Percentiles rank a stretch among this genome's conserved stretches.
These are phyloP conservation scores for Cryptosula pallasiana DNA, from an alignment of 2,888 invertebrate species.

Conservation along the genomic window DNA sequence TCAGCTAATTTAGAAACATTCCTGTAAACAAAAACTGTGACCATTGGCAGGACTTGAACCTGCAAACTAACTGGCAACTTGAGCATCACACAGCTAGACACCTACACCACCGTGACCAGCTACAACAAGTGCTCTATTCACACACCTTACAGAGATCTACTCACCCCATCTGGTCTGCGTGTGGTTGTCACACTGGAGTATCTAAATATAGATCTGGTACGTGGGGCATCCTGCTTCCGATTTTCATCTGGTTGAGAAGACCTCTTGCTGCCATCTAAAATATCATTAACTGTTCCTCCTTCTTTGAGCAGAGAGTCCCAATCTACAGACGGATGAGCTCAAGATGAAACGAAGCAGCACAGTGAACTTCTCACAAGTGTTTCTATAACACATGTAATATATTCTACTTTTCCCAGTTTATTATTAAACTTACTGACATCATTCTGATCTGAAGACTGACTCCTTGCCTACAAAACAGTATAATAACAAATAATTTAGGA, in stretches of 20 bases:
- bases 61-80: background rate
- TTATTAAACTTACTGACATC: too few species aligned
- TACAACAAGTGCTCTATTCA: too few species aligned
- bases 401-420: too few species aligned
- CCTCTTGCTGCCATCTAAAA: background rate
- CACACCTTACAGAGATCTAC: background rate
- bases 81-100: background rate
- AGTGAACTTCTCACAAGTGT: too few species aligned
- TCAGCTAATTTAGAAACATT: too few species aligned
- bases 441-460: too few species aligned
- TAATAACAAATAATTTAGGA: too few species aligned
- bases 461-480: too few species aligned
- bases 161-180: background rate
- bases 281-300: conserved; percentile 11
- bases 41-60: too few species aligned
- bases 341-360: too few species aligned
- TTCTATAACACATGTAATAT: too few species aligned
- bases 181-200: conserved; percentile 24
- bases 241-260: background rate
- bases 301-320: conserved; percentile 6
- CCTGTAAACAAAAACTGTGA: too few species aligned
- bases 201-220: background rate
- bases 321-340: background rate
- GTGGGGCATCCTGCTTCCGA: background rate
- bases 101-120: background rate